Conservation (phyloP, 2,888 invertebrate genomes). For the Pseudeuparius sepicola region DNA sequence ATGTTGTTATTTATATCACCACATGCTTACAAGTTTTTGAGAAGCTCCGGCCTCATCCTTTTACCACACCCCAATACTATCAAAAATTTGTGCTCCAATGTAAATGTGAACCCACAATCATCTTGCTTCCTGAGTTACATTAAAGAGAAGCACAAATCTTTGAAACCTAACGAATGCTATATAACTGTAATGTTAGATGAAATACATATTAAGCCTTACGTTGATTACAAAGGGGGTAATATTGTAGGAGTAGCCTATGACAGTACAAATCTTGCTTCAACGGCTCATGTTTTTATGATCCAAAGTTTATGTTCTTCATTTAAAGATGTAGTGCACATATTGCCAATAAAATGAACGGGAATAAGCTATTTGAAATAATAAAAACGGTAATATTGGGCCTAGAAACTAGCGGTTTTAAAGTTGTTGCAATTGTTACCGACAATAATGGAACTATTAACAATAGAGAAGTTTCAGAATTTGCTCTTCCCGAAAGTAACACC, state of each 20-base stretch:
- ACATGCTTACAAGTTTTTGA: conserved; percentile 20
- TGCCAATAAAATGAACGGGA: conserved; percentile 16
- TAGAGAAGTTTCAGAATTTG: conserved; percentile 20
- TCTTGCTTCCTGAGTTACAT: no score
- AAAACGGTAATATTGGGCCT: conserved; percentile 18
- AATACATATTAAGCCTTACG: conserved; percentile 21
- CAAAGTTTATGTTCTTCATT: conserved; percentile 15
- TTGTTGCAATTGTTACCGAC: conserved; percentile 19
- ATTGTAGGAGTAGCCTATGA: conserved; percentile 19
- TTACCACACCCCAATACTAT: conserved; percentile 16
- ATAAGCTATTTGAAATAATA: conserved; percentile 11
- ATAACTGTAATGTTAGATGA: conserved; percentile 20
- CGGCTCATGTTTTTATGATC: no score
- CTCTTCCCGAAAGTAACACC: no score
- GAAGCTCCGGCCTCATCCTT: conserved; percentile 14
- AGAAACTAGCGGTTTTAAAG: conserved; percentile 20
- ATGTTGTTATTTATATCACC: conserved; percentile 16
- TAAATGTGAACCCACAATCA: no score
- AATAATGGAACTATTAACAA: conserved; percentile 21
- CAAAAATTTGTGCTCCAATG: conserved; percentile 8
- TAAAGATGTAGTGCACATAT: conserved; percentile 23
- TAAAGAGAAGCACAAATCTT: conserved; percentile 7
- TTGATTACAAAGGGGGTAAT: conserved; percentile 22
- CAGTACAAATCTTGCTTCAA: conserved; percentile 17
- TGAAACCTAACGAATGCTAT: conserved; percentile 14